Conservation (phyloP, 1,140 invertebrate genomes). For the Drosophila teissieri region DNA sequence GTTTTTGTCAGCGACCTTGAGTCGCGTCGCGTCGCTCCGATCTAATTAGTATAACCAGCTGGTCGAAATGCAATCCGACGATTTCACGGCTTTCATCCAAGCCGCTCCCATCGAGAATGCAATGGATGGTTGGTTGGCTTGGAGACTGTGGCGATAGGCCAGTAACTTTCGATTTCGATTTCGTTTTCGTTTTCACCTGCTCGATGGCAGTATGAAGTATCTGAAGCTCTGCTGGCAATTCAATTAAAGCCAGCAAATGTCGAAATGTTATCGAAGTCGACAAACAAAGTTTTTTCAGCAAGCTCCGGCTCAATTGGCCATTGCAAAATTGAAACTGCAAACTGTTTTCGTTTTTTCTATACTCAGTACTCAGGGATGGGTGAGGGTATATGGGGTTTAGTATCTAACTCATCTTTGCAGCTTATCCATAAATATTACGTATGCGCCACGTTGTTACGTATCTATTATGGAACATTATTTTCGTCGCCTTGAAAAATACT, state of each 20-base stretch:
- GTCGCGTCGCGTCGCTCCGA: slow-evolving; percentile 25
- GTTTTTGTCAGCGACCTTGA: slow-evolving; percentile 53
- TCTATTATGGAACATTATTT: no score
- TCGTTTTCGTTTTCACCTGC: slow-evolving; percentile 44
- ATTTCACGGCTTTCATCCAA: not conserved
- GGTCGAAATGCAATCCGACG: slow-evolving; percentile 11
- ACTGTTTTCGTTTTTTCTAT: slow-evolving; percentile 27
- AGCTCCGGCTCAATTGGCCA: slow-evolving; percentile 55
- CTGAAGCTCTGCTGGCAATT: slow-evolving; percentile 36
- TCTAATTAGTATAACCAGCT: slow-evolving; percentile 43
- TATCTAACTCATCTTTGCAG: not conserved
- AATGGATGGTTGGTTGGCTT: not conserved
- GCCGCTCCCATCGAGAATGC: slow-evolving; percentile 16
- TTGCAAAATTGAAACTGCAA: slow-evolving; percentile 56
- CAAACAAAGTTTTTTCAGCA: slow-evolving; percentile 43
- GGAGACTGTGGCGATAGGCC: slow-evolving; percentile 3
- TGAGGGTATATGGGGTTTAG: slow-evolving; percentile 5
- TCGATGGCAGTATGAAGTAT: slow-evolving; percentile 1
- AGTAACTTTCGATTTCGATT: slow-evolving; percentile 13
- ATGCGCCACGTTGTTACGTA: no score
- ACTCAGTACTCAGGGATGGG: not conserved
- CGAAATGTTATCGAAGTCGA: slow-evolving; percentile 69
- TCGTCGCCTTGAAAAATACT: no score
- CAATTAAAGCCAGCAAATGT: slow-evolving; percentile 57
- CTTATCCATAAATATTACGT: not conserved